phyloP scores from a whole-genome alignment of 2,797 vertebrate genomes.

The Argya squamiceps region DNA sequence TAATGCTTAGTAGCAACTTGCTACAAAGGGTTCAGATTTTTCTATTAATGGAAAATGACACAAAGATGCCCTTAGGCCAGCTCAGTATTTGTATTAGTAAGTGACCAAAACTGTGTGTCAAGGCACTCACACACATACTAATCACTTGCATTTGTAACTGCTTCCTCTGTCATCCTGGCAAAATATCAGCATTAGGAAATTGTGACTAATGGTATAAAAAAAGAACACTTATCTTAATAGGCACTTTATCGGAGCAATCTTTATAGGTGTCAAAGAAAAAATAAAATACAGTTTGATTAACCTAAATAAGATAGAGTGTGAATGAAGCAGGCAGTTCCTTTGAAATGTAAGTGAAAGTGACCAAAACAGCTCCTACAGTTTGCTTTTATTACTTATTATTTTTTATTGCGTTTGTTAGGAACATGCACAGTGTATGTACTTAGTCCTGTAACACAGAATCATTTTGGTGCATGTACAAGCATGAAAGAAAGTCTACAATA shows the following conservation, averaged over 20 bases:
- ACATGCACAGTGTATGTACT: not conserved
- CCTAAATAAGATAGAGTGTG: slow-evolving; percentile 28
- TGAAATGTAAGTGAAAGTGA: slow-evolving; percentile 29
- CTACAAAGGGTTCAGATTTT: slow-evolving; percentile 47
- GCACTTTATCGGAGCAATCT: slow-evolving; percentile 34
- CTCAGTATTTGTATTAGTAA: slow-evolving; percentile 60
- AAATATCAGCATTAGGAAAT: slow-evolving; percentile 58
- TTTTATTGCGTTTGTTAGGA: slow-evolving; percentile 20
- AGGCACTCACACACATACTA: slow-evolving; percentile 17
- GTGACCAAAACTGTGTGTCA: slow-evolving; percentile 59
- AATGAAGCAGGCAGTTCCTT: slow-evolving; percentile 10
- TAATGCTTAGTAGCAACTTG: slow-evolving; percentile 51
- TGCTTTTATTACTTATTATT: slow-evolving; percentile 37
- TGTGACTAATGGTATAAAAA: slow-evolving; percentile 57
- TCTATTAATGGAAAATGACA: slow-evolving; percentile 59
- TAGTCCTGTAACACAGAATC: slow-evolving; percentile 23
- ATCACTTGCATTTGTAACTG: slow-evolving; percentile 61
- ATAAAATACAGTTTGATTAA: slow-evolving; percentile 37
- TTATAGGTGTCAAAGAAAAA: slow-evolving; percentile 48
- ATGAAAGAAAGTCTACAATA: not conserved
- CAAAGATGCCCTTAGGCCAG: slow-evolving; percentile 49
- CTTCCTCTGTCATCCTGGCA: slow-evolving; percentile 61
- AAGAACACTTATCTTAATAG: slow-evolving; percentile 38
- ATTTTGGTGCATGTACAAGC: not conserved
- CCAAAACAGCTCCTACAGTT: not conserved